Conservation (phyloP, 2,888 invertebrate species). For the Metellina segmentata region DNA sequence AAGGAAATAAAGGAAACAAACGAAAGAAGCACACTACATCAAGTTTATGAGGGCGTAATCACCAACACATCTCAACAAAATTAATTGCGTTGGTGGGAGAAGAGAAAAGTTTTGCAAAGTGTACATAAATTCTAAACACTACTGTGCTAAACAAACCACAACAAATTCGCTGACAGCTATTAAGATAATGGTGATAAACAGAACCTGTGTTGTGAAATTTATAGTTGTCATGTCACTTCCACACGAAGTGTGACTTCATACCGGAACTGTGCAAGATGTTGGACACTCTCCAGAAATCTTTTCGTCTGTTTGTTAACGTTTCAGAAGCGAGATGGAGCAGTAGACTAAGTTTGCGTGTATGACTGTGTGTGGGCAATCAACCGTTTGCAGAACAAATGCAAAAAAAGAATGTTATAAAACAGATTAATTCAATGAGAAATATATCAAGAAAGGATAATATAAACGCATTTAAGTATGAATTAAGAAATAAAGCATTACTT, state of each 20-base stretch:
- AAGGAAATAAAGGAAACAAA: not conserved
- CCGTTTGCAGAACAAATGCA: not conserved
- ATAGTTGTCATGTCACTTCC: slow-evolving; percentile 5
- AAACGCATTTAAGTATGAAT: no score
- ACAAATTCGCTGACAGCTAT: slow-evolving; percentile 18
- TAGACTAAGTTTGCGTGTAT: not conserved
- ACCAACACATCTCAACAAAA: not conserved
- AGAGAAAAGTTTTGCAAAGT: not conserved
- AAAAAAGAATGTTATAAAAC: no score
- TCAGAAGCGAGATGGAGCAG: not conserved
- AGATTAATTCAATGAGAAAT: no score
- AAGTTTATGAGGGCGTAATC: not conserved
- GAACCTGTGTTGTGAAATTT: slow-evolving; percentile 4
- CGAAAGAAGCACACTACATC: not conserved
- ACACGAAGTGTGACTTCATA: not conserved
- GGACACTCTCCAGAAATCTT: not conserved
- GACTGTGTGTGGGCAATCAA: not conserved
- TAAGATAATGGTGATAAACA: slow-evolving; percentile 36
- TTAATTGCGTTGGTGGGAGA: not conserved
- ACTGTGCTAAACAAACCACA: not conserved
- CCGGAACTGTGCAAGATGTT: not conserved
- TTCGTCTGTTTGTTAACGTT: not conserved
- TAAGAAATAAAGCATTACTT: no score
- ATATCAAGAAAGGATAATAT: no score
- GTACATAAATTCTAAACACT: not conserved